Percentiles rank a stretch among this genome's conserved stretches.
Conservation (phyloP, 2,888 invertebrate species). For the Noctuana brunneofusca region DNA sequence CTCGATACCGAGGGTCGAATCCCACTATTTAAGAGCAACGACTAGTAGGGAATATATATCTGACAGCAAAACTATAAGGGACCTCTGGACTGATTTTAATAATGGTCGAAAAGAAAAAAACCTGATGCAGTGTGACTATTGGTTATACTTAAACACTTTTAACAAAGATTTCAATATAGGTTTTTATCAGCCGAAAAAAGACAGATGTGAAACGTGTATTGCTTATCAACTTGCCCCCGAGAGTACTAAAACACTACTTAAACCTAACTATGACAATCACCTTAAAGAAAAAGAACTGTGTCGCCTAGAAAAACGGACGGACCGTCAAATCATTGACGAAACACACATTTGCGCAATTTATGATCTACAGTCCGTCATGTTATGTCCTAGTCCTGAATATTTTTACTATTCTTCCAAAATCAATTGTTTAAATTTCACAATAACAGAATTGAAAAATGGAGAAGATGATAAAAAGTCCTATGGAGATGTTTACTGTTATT, state of each 20-base stretch:
- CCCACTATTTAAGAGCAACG: no score
- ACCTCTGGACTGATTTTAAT: background rate
- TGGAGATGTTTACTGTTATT: background rate
- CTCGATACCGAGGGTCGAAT: no score
- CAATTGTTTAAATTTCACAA: background rate
- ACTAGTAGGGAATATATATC: no score
- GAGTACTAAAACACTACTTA: background rate
- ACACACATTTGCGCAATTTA: background rate
- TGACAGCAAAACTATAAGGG: background rate
- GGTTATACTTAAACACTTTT: background rate
- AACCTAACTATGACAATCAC: background rate
- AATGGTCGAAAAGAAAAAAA: background rate
- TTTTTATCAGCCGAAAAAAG: constrained; percentile 1
- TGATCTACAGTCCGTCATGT: background rate
- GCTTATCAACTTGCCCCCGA: background rate
- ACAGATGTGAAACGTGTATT: background rate
- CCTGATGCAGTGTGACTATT: background rate
- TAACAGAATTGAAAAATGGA: background rate
- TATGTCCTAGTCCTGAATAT: background rate
- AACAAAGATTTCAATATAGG: background rate
- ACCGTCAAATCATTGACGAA: background rate
- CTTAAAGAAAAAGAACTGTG: background rate
- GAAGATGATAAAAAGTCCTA: background rate
- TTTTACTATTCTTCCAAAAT: background rate
- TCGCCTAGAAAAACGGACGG: background rate